Conservation (phyloP, 2,888 invertebrate species). For the Chymomyza fuscimana region DNA sequence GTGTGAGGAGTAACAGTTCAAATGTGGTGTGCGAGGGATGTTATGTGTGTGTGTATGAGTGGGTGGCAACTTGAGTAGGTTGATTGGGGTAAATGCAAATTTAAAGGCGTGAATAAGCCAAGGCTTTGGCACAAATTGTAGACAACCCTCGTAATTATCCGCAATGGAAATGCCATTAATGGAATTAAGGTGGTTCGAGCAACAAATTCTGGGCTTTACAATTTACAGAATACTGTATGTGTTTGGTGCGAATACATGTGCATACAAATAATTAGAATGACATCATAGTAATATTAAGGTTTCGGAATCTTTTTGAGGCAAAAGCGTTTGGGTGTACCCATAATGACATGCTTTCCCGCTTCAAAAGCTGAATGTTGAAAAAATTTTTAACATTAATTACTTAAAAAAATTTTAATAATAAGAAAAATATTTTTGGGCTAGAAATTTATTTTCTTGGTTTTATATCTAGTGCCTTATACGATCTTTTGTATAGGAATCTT, state of each 20-base stretch:
- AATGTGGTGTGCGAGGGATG: slow-evolving; percentile 24
- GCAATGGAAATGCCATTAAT: slow-evolving; percentile 77
- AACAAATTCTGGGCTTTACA: not conserved
- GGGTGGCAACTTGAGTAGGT: slow-evolving; percentile 3
- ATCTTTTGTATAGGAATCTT: too few relatives aligned
- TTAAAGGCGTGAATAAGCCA: slow-evolving; percentile 74
- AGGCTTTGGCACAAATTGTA: slow-evolving; percentile 63
- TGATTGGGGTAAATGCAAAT: slow-evolving; percentile 61
- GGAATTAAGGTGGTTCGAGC: slow-evolving; percentile 70
- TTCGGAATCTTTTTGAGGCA: not conserved
- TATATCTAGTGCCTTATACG: too few relatives aligned
- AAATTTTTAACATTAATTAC: too few relatives aligned
- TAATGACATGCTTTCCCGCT: too few relatives aligned
- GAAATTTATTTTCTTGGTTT: too few relatives aligned
- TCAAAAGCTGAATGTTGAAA: too few relatives aligned
- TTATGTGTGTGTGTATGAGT: slow-evolving; percentile 34
- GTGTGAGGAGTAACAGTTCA: slow-evolving; percentile 7
- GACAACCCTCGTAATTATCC: slow-evolving; percentile 72
- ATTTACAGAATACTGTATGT: not conserved
- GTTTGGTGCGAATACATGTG: not conserved
- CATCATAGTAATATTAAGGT: not conserved
- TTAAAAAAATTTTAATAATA: too few relatives aligned
- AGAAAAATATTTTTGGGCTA: too few relatives aligned
- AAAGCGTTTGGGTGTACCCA: too few relatives aligned
- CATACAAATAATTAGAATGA: not conserved